Percentiles rank a stretch among this genome's conserved stretches.
phyloP scores from a whole-genome alignment of 2,797 vertebrate genomes.

The Eurystomus glaucurus region DNA sequence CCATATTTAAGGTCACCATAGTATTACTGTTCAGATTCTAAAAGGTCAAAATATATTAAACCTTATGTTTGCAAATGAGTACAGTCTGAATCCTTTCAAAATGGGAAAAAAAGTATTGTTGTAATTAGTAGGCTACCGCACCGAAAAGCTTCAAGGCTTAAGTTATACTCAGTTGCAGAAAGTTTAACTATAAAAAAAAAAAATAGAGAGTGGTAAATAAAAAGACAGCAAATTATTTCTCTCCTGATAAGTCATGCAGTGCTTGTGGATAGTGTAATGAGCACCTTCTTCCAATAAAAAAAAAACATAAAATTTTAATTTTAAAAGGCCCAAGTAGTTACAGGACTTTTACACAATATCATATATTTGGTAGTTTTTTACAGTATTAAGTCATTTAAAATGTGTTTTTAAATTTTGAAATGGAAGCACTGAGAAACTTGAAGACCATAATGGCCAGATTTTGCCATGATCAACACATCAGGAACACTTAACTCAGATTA shows the following conservation, averaged over 20 bases:
- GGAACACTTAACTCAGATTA: neutral
- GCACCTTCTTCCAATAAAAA: neutral
- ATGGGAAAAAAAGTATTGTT: neutral
- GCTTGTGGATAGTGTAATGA: neutral
- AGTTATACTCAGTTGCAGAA: neutral
- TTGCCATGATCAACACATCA: neutral
- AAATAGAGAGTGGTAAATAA: neutral
- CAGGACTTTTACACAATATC: neutral
- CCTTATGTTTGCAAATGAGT: neutral
- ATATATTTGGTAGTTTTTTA: neutral
- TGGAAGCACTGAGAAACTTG: neutral
- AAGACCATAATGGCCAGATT: neutral
- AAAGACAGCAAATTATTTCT: neutral
- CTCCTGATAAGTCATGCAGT: neutral
- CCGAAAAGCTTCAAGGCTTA: neutral
- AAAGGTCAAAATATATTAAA: neutral
- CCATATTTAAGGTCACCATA: neutral
- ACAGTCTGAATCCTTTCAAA: neutral
- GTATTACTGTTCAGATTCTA: neutral
- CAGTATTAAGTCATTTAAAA: neutral
- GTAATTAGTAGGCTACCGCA: neutral
- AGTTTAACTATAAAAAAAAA: neutral
- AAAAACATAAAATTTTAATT: neutral
- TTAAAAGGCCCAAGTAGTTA: neutral
- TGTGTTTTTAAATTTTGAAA: neutral